A percentile compares a stretch with the other conserved stretches of the same genome.
Evolutionary conservation across 2,113 vertebrate genomes (phyloP).

Genomic region (Daphoenositta chrysoptera): DNA sequence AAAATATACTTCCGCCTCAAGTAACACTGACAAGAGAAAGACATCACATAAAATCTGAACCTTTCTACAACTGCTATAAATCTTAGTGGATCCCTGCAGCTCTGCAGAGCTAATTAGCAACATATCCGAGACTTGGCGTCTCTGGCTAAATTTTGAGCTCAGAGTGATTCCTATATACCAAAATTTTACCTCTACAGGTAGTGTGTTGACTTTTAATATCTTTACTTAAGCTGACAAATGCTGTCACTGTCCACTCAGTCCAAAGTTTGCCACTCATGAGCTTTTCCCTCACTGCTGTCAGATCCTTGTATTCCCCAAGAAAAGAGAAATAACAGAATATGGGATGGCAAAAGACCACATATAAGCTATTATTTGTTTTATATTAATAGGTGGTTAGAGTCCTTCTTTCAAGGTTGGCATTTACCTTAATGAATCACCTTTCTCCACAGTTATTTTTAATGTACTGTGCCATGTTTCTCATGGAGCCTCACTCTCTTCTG

Average conservation of each 20-base stretch:
- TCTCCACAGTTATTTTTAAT: neutral
- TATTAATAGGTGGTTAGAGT: neutral
- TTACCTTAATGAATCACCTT: neutral
- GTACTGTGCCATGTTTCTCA: neutral
- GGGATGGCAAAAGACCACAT: neutral
- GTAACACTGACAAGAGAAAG: neutral
- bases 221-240: neutral
- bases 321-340: neutral
- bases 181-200: neutral
- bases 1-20: neutral
- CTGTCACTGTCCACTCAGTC: neutral
- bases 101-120: neutral
- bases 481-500: neutral
- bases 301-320: neutral
- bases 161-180: neutral
- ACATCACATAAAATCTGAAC: neutral
- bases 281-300: neutral
- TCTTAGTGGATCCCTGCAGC: neutral
- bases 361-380: neutral
- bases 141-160: neutral
- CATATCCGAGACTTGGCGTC: neutral
- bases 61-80: neutral
- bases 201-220: neutral
- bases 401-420: neutral
- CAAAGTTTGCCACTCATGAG: neutral